These are phyloP conservation scores for Neria commutata DNA, from an alignment of 2,888 invertebrate genomes.

Conservation along the genomic window DNA sequence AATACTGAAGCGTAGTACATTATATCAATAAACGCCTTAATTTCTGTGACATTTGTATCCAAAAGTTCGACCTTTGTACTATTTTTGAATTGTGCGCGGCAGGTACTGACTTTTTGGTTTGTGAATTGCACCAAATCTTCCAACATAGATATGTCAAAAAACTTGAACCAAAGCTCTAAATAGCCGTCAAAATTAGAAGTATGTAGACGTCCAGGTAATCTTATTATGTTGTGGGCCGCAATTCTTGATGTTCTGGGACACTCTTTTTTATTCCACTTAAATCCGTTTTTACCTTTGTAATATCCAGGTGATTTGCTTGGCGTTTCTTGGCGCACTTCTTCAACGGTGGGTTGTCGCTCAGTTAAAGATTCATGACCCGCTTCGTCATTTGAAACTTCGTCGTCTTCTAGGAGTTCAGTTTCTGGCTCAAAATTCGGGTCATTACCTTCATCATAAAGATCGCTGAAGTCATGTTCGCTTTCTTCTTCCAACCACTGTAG, in stretches of 20 bases:
- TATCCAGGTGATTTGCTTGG: too few species aligned
- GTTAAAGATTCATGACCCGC: too few species aligned
- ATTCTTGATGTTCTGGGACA: background rate
- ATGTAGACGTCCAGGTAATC: background rate
- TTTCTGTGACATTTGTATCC: background rate
- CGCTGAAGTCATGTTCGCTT: constrained; percentile 13
- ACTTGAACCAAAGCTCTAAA: background rate
- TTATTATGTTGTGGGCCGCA: background rate
- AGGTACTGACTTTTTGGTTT: constrained; percentile 17
- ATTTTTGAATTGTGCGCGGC: constrained; percentile 23
- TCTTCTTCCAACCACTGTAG: constrained; percentile 19
- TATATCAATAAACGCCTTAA: background rate
- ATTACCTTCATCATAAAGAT: constrained; percentile 1
- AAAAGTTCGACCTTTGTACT: constrained; percentile 13
- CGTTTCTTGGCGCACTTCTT: too few species aligned
- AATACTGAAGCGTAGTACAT: background rate
- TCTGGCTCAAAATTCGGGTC: background rate
- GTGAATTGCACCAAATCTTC: constrained; percentile 4
- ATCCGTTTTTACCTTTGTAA: too few species aligned
- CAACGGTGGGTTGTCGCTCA: too few species aligned
- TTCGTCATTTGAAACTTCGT: too few species aligned
- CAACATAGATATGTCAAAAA: background rate
- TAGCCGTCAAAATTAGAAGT: too few species aligned
- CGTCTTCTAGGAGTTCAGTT: background rate
- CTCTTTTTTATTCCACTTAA: too few species aligned